Evolutionary conservation across 2,797 vertebrate genomes (phyloP), one percentile per base, ranked within the genome.

Genomic region (Steatocranus sp.): DNA sequence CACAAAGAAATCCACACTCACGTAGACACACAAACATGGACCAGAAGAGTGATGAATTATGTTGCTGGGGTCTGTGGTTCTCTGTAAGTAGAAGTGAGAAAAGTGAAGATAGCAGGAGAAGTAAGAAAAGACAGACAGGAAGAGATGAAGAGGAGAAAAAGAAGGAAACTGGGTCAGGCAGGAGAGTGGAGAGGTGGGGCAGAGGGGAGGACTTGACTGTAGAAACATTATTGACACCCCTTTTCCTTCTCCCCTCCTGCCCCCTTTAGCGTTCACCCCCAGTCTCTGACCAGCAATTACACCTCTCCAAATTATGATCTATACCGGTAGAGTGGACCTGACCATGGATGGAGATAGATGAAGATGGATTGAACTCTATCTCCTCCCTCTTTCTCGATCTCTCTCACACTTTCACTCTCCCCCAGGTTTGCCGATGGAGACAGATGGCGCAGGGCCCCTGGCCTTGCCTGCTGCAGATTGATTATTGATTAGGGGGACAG

Each of bases 401-500:
- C 32, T 32, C 63, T 32, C 34, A 18, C 79, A 17, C 82, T 58
- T 51, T 56, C 75, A 76, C 84, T 81, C 76, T 70, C 83, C 86
- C 41, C 41, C 25, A 80, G 79, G 79, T 87, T 88, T 87, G 89
- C 89, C 91, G 89, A 95, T 95, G 92, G 94, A 95, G 95, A 95
- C 93, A 90, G 96, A 97, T 97, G 95, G 93, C 66, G 41, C 66
- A n/a, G 91, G 91, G 91, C 87, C 88, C 78, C 73, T 89, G 92
- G 94, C 91, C 91, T 91, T 90, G 91, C 94, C 94, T 92, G 93
- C 90, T 94, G 95, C 92, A 96, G 96, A 97, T 96, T 97, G 96
- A 97, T 96, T 97, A 97, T 97, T 96, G 96, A 97, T 97, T 96
- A 95, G 94, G 85, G 81, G 92, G 96, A 96, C 96, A 96, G 94